Base-by-base conservation (phyloP, 2,113 vertebrate species). In the Sarotherodon lohbergeri region DNA sequence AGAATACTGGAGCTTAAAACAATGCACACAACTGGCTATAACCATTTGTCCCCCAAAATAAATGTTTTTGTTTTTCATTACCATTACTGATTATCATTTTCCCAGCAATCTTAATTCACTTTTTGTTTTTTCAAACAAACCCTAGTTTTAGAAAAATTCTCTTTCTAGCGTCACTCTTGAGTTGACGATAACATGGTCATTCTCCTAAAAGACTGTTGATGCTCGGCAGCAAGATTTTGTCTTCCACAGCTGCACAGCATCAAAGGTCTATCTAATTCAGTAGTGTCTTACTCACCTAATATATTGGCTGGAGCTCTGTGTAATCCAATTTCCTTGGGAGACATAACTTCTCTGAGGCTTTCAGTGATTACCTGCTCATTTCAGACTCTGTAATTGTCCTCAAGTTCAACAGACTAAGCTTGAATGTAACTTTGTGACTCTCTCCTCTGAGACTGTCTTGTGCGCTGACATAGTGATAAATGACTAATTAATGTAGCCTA, bases 241-340 rank as follows among this genome's bases (percentile, higher is more conserved):
- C 68, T 73, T 54, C 71, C 78, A 79, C 83, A 85, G 80, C 88
- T 86, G 87, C 87, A 89, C 48, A 81, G 46, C 43, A 36, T 91
- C 88, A 89, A 80, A 84, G 71, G 57, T 86, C 83, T 81, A 82
- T 82, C 73, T 86, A 80, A 80, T 88, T 90, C 78, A 86, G 85
- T 73, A 61, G 78, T 71, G 84, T 90, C 71, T 88, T 52, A 34
- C 73, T 78, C 46, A 78, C 73, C 46, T 52, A 78, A 78, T 52
- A 78, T 52, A 61, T 79, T 92, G 84, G 81, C 90, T 91, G 73
- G 7, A 85, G 82, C 63, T 88, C 89, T 3, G 55, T 56, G 41
- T 92, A 92, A 92, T 94, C 86, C 87, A 88, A 90, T 92, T 92
- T 95, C 73, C 87, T 57, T 57, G 27, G 61, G 68, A 91, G 78